Evolutionary conservation across 2,797 vertebrate genomes (phyloP).

Genomic region (Sebastes reedi): DNA sequence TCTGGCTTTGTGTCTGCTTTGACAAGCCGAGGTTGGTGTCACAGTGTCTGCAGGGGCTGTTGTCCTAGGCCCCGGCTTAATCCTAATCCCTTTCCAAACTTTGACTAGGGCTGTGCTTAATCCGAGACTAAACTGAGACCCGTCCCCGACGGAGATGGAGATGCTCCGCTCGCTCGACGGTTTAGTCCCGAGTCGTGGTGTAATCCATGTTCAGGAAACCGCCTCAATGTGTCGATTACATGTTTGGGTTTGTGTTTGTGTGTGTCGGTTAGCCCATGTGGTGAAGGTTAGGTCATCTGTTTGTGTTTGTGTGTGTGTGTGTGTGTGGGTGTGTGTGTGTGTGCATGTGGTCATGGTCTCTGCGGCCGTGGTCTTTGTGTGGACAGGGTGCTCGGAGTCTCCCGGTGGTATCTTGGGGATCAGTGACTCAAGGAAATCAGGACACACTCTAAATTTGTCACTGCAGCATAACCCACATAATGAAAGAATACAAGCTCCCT

Average conservation of each 20-base stretch:
- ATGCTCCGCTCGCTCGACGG: constrained; percentile 35
- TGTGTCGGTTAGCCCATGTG: constrained; percentile 66
- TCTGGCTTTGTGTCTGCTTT: constrained; percentile 62
- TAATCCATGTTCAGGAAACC: constrained; percentile 61
- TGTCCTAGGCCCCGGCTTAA: constrained; percentile 61
- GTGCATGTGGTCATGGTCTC: constrained; percentile 42
- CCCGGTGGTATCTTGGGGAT: constrained; percentile 79
- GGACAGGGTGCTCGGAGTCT: constrained; percentile 75
- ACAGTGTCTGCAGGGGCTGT: constrained; percentile 52
- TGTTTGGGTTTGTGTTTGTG: constrained; percentile 71
- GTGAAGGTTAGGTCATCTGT: constrained; percentile 57
- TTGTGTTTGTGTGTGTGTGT: constrained; percentile 54
- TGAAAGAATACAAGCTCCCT: constrained; percentile 75
- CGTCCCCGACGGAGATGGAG: constrained; percentile 28
- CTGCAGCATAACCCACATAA: constrained; percentile 88
- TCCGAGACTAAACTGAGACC: constrained; percentile 55
- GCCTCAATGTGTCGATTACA: constrained; percentile 70
- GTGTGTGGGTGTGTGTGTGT: constrained; percentile 57
- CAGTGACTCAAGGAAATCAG: constrained; percentile 85
- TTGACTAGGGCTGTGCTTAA: constrained; percentile 50
- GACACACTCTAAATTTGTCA: constrained; percentile 87
- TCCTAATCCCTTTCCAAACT: constrained; percentile 70
- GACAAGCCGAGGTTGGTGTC: constrained; percentile 59
- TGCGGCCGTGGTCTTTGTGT: constrained; percentile 57
- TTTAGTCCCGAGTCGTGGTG: constrained; percentile 22